Conservation (phyloP, 1,140 invertebrate genomes). For the Rhyzopertha dominica region DNA sequence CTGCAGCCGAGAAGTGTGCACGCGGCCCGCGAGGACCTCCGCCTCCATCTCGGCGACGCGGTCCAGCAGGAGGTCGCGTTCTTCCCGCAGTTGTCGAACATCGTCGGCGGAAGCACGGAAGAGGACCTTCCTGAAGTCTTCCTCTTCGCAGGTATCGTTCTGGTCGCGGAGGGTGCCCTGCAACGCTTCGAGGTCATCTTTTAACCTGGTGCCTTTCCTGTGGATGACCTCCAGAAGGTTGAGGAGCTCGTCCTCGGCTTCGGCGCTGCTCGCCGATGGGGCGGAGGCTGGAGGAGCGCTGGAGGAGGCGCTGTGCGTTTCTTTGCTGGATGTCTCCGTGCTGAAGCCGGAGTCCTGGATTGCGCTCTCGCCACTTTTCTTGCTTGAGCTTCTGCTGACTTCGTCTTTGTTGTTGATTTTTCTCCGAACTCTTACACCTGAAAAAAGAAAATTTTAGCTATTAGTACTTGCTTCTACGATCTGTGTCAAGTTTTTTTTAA, state of each 20-base stretch:
- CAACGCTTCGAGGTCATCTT: constrained; percentile 65
- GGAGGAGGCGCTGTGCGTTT: constrained; percentile 59
- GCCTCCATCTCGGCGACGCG: constrained; percentile 68
- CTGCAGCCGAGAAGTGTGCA: constrained; percentile 58
- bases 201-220: constrained; percentile 66
- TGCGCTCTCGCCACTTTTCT: constrained; percentile 56
- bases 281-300: constrained; percentile 49
- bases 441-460: too few relatives aligned
- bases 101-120: constrained; percentile 46
- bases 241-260: constrained; percentile 76
- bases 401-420: constrained; percentile 52
- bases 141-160: constrained; percentile 45
- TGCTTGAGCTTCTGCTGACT: constrained; percentile 55
- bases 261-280: constrained; percentile 45
- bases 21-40: constrained; percentile 58
- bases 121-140: constrained; percentile 50
- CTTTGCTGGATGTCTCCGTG: constrained; percentile 74
- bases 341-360: constrained; percentile 83
- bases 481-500: too few relatives aligned
- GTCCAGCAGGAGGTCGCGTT: constrained; percentile 65
- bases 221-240: constrained; percentile 81
- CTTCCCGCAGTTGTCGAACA: constrained; percentile 54
- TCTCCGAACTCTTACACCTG: constrained; percentile 69
- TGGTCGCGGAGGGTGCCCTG: constrained; percentile 47
- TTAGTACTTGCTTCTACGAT: too few relatives aligned